Evolutionary conservation across 2,888 invertebrate species (phyloP).

Genomic region (Eupithecia subfuscata): DNA sequence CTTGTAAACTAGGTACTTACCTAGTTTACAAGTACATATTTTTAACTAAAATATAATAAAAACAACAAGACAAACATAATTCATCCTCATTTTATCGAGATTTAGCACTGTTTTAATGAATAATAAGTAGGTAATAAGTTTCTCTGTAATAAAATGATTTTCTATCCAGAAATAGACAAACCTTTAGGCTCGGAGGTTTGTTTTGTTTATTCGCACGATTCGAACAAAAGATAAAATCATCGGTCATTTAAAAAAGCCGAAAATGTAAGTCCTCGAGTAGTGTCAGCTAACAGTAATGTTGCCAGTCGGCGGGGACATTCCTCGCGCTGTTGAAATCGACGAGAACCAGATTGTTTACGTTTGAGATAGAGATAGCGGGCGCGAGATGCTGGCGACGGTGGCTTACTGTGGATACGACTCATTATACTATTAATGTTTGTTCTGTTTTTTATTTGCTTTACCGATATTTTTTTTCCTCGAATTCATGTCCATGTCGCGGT

Average conservation of each 20-base stretch:
- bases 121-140: not conserved
- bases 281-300: conserved; percentile 45
- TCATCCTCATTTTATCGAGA: not conserved
- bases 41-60: too few species aligned
- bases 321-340: conserved; percentile 73
- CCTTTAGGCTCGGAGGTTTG: not conserved
- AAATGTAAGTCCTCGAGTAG: conserved; percentile 15
- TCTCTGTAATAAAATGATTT: not conserved
- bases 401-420: conserved; percentile 52
- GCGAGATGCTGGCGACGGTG: conserved; percentile 57
- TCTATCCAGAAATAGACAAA: not conserved
- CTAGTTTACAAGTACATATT: too few species aligned
- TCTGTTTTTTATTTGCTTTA: not conserved
- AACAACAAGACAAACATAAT: not conserved
- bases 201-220: not conserved
- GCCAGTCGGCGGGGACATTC: conserved; percentile 58
- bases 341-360: conserved; percentile 79
- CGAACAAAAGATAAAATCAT: conserved; percentile 33
- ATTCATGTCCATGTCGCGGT: not conserved
- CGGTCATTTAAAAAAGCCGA: conserved; percentile 36
- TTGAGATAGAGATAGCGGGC: conserved; percentile 77
- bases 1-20: too few species aligned
- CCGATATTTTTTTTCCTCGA: not conserved
- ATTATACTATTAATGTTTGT: conserved; percentile 16
- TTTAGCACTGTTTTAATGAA: not conserved